A percentile compares a stretch with the other conserved stretches of the same genome.
These are phyloP conservation scores for Sciurus vulgaris DNA, from an alignment of 2,797 vertebrate species.

Conservation along the genomic window DNA sequence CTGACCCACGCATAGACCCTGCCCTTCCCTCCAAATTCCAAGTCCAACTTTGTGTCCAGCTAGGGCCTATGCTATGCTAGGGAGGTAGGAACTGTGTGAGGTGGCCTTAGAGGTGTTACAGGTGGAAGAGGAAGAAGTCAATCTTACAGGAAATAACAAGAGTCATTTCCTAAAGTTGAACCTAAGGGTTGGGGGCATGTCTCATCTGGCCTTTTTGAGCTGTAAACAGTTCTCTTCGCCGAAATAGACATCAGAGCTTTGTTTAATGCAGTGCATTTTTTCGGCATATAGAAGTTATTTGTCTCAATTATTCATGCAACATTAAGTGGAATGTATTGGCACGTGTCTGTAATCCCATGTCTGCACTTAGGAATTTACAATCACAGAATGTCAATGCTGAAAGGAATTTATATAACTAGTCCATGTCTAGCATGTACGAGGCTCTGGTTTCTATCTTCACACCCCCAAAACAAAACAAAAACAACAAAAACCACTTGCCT, in stretches of 20 bases:
- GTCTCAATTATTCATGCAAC: constrained; percentile 13
- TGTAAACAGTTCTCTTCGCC: neutral
- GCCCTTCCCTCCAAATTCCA: neutral
- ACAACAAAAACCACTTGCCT: too few relatives aligned
- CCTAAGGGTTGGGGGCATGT: neutral
- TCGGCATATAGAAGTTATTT: neutral
- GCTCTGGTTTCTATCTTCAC: too few relatives aligned
- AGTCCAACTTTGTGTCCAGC: neutral
- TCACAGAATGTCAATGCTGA: neutral
- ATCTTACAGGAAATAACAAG: neutral
- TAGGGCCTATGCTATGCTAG: neutral
- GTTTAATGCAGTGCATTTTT: neutral
- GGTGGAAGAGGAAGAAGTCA: neutral
- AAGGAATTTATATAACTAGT: neutral
- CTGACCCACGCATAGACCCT: neutral
- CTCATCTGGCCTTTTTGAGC: neutral
- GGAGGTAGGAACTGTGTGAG: neutral
- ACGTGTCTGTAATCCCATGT: too few relatives aligned
- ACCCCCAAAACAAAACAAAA: too few relatives aligned
- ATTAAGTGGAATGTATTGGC: too few relatives aligned
- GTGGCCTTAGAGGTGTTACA: neutral
- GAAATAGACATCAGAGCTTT: neutral
- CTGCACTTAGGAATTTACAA: neutral
- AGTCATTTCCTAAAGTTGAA: neutral
- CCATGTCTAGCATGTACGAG: too few relatives aligned